Base-by-base conservation (phyloP, 37 sponge, comb jelly and placozoan genomes). In the Cliona cf. orientalis region DNA sequence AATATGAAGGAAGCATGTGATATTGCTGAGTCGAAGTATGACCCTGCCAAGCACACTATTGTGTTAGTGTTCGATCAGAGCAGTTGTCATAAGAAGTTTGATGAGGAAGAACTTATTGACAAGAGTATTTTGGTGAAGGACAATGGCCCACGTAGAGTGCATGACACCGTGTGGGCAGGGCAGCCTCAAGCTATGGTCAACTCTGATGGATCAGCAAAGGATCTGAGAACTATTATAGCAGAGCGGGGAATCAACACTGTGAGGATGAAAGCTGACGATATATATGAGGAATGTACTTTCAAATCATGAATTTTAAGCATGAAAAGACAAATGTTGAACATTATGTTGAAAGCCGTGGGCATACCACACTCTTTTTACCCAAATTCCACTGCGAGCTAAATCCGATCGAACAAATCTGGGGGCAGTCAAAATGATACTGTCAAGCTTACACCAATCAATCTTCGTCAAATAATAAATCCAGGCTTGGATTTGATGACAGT, bases 51-150 rank as follows among this genome's bases (percentile, higher is more conserved):
- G 22, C 38, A 33, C 5, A 67, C 38, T 7, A 5, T 19, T 19
- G 39, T 67, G 5, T 67, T 19, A 5, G 36, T 67, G 3, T 21
- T 67, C 39, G 68, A 67, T 40, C 68, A 67, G 21, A 34, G 38
- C 68, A 67, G 68, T 40, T 67, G 68, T 29, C 68, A 67, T 40
- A 29, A 5, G 39, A 33, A 19, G 68, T 34, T 67, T 5, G 68
- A 5, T 6, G 68, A 67, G 9, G 21, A 67, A 5, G 68, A 37
- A 7, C 68, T 67, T 5, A 29, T 34, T 36, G 68, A 6, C 19
- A 7, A 5, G 7, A 67, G 21, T 7, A 67, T 67, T 5, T 5
- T 34, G 5, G 68, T 67, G 12, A 33, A 33, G 5, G 38, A 19
- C 9, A 40, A 40, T 5, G 68, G 68, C 6, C 35, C 35, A 31